These are phyloP conservation scores for Leucophenga montana DNA, from an alignment of 2,888 invertebrate species.

Conservation along the genomic window DNA sequence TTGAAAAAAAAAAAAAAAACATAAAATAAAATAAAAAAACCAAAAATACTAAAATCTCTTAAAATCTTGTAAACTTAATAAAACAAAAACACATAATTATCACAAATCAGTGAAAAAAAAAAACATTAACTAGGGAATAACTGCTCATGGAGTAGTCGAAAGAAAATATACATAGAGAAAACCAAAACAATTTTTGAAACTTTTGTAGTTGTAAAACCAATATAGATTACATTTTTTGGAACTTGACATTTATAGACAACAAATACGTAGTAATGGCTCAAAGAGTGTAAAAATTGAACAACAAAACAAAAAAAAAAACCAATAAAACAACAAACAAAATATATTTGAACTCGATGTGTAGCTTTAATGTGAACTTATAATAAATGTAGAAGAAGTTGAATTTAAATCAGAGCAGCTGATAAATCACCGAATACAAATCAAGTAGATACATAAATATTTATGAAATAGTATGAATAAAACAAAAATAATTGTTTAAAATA, in stretches of 20 bases:
- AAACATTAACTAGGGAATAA: slow-evolving; percentile 41
- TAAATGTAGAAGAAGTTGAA: neutral
- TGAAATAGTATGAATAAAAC: slow-evolving; percentile 28
- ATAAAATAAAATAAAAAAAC: no score
- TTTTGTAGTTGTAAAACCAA: slow-evolving; percentile 22
- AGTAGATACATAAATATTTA: neutral
- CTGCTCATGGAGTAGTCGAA: slow-evolving; percentile 45
- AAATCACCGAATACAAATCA: neutral
- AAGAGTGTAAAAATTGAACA: neutral
- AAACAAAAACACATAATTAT: neutral
- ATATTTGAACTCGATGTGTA: slow-evolving; percentile 40
- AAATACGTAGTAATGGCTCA: neutral
- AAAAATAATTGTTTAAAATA: slow-evolving; percentile 18
- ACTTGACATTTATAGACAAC: neutral
- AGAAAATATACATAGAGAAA: slow-evolving; percentile 34
- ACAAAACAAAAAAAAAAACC: no score
- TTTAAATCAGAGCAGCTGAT: neutral
- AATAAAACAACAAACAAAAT: no score
- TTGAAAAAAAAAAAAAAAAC: no score
- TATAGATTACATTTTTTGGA: slow-evolving; percentile 4
- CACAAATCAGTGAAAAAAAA: slow-evolving; percentile 9
- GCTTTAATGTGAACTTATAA: slow-evolving; percentile 20
- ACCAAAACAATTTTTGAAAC: slow-evolving; percentile 20
- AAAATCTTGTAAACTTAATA: no score
- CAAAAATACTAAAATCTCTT: no score